These are phyloP conservation scores for Standfussiana lucernea DNA, from an alignment of 2,888 invertebrate species.

Conservation along the genomic window DNA sequence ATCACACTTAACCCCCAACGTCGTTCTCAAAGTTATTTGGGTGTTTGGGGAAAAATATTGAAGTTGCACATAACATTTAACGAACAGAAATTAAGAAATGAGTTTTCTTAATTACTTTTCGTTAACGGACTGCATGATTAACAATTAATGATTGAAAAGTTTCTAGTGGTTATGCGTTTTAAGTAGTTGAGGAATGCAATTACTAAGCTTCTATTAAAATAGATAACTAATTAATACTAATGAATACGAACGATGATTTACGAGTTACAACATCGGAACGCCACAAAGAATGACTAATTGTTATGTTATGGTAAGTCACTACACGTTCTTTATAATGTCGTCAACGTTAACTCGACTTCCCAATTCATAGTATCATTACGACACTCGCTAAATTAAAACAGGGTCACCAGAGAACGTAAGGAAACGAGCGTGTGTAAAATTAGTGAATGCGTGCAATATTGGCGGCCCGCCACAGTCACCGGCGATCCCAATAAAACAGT, in stretches of 20 bases:
- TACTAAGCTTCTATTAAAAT: not conserved
- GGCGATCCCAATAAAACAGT: conserved; percentile 62
- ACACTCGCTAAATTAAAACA: conserved; percentile 53
- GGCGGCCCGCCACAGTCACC: conserved; percentile 52
- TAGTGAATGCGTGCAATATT: conserved; percentile 57
- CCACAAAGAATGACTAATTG: conserved; percentile 49
- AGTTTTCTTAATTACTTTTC: too few species aligned
- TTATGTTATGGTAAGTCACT: conserved; percentile 33
- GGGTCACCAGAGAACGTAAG: conserved; percentile 49
- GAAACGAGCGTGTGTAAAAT: conserved; percentile 49
- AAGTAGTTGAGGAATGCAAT: not conserved
- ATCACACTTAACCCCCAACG: not conserved
- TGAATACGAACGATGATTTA: conserved; percentile 12
- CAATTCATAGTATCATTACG: conserved; percentile 43
- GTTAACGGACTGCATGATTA: not conserved
- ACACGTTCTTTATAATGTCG: conserved; percentile 15
- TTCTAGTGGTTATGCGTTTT: not conserved
- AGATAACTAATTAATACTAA: not conserved
- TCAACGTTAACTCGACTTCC: conserved; percentile 6
- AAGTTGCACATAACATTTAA: not conserved
- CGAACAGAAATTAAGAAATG: not conserved
- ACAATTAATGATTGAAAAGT: not conserved
- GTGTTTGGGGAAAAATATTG: not conserved
- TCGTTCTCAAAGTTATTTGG: not conserved
- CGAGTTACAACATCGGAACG: conserved; percentile 3